phyloP scores from a whole-genome alignment of 2,797 vertebrate species.

The Microcaecilia unicolor region DNA sequence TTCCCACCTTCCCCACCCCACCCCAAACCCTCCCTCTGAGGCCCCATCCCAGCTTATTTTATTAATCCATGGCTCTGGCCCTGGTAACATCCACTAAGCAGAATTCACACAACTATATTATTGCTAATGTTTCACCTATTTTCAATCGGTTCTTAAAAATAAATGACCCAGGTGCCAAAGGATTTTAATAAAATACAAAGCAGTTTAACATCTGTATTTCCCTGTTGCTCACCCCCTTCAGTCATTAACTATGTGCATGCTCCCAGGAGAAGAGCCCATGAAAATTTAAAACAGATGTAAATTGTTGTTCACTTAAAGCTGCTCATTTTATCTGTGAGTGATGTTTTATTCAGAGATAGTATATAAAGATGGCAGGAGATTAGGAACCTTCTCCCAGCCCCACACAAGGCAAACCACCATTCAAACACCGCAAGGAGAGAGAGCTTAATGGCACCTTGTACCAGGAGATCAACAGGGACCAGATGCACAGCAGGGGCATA shows the following conservation, averaged over 20 bases:
- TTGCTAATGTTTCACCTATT: too few species aligned
- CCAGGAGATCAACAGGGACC: too few species aligned
- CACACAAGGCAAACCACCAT: background rate
- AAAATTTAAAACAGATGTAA: constrained; percentile 56
- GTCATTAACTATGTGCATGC: constrained; percentile 55
- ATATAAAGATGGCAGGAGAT: constrained; percentile 36
- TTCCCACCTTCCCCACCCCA: too few species aligned
- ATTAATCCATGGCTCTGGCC: too few species aligned
- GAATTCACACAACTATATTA: too few species aligned
- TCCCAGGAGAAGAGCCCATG: constrained; percentile 53
- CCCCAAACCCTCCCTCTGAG: too few species aligned
- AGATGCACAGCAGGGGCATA: too few species aligned
- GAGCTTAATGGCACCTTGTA: too few species aligned
- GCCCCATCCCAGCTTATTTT: too few species aligned
- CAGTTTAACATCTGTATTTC: constrained; percentile 48
- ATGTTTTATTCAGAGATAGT: constrained; percentile 58
- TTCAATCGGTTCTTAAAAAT: constrained; percentile 24
- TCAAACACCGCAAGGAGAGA: too few species aligned
- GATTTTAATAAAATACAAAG: constrained; percentile 44
- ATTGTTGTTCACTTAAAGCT: constrained; percentile 50
- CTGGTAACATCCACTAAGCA: too few species aligned
- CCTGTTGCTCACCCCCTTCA: constrained; percentile 39
- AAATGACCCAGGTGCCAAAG: constrained; percentile 24
- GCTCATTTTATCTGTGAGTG: constrained; percentile 48
- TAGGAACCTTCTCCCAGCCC: background rate